Conservation (phyloP, 1,140 invertebrate species). For the Aphelinus atriplicis region DNA sequence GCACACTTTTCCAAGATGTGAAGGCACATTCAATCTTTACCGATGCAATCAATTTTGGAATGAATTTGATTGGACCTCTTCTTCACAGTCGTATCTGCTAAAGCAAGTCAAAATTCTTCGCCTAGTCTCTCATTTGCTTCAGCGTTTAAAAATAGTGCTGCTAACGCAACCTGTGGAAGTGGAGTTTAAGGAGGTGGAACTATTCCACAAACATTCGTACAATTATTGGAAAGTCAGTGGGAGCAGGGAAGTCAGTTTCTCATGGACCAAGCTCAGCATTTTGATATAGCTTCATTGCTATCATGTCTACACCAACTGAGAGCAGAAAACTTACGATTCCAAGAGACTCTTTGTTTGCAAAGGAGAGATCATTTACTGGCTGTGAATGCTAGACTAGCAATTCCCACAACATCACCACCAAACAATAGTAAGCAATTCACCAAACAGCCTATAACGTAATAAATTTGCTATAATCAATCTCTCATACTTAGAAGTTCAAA, state of each 20-base stretch:
- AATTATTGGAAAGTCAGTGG: constrained; percentile 94
- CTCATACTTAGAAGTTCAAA: constrained; percentile 1
- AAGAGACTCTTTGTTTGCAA: constrained; percentile 89
- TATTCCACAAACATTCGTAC: constrained; percentile 85
- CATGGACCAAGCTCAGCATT: constrained; percentile 97
- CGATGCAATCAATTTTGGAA: constrained; percentile 64
- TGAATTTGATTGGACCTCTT: constrained; percentile 75
- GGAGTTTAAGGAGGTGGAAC: constrained; percentile 65
- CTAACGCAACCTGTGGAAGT: constrained; percentile 56
- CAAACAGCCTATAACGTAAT: not conserved
- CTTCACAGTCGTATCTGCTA: constrained; percentile 72
- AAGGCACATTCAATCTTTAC: constrained; percentile 83
- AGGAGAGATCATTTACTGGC: constrained; percentile 92
- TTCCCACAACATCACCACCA: constrained; percentile 77
- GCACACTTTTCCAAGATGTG: constrained; percentile 84
- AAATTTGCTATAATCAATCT: constrained; percentile 15
- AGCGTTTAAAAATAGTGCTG: constrained; percentile 53
- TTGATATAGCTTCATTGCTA: constrained; percentile 94
- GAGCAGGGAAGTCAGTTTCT: constrained; percentile 96
- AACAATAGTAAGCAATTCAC: constrained; percentile 38
- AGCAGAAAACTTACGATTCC: constrained; percentile 90
- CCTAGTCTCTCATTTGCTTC: constrained; percentile 59
- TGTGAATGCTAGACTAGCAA: constrained; percentile 91
- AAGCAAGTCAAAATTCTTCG: constrained; percentile 54
- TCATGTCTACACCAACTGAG: constrained; percentile 93